Percentiles rank a stretch among this genome's conserved stretches.
Evolutionary conservation across 1,140 invertebrate genomes (phyloP).

Genomic region (Drosophila sp.): DNA sequence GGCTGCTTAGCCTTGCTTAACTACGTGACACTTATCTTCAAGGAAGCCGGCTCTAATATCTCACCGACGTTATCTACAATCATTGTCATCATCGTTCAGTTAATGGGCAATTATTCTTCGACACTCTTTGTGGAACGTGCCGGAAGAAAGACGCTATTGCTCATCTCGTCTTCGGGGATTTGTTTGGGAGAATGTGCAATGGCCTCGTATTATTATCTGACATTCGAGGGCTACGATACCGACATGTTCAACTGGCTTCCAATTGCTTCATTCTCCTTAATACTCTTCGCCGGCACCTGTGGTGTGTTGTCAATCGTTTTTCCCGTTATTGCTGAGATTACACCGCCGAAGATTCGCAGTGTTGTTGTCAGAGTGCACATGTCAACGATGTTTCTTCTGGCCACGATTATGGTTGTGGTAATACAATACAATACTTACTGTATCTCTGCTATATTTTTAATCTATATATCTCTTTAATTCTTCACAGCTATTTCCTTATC

Average conservation of each 20-base stretch:
- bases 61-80: constrained; percentile 88
- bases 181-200: constrained; percentile 35
- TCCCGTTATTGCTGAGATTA: constrained; percentile 12
- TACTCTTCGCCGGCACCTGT: constrained; percentile 45
- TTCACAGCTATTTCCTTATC: constrained; percentile 19
- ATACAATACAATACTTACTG: too few relatives aligned
- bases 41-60: constrained; percentile 86
- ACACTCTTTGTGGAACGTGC: constrained; percentile 85
- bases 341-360: constrained; percentile 14
- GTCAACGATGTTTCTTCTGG: neutral
- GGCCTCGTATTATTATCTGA: constrained; percentile 35
- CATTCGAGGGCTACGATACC: constrained; percentile 38
- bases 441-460: too few relatives aligned
- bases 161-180: constrained; percentile 45
- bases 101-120: constrained; percentile 84
- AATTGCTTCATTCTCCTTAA: constrained; percentile 47
- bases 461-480: neutral
- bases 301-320: constrained; percentile 41
- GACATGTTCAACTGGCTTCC: constrained; percentile 45
- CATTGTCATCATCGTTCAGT: constrained; percentile 88
- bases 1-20: constrained; percentile 85
- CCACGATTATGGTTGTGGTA: constrained; percentile 12
- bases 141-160: constrained; percentile 72
- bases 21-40: constrained; percentile 87
- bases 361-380: constrained; percentile 8